Base-by-base conservation (phyloP, 2,888 invertebrate species). In the Erpobdella octoculata region DNA sequence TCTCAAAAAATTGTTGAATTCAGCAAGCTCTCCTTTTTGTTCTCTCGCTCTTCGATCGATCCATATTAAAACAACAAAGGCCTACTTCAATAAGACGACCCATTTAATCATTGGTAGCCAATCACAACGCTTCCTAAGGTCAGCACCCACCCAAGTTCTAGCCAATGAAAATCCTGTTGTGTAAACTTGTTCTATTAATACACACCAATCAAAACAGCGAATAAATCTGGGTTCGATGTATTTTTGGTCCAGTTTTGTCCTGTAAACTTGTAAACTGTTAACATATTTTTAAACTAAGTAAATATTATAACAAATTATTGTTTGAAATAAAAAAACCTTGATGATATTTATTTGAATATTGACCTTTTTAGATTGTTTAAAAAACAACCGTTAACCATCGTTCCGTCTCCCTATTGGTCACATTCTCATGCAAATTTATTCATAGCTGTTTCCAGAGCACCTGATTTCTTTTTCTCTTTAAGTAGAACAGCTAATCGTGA, bases 371-470 rank as follows among this genome's bases (percentile, higher is more conserved):
- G n/a, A n/a, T n/a, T n/a, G n/a, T n/a, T n/a, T n/a, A n/a, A n/a
- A n/a, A n/a, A n/a, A n/a, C n/a, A n/a, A n/a, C n/a, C n/a, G n/a
- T n/a, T n/a, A n/a, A n/a, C n/a, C n/a, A n/a, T n/a, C n/a, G n/a
- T n/a, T n/a, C 53, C 21, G 53, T 21, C 53, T 53, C 53, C n/a
- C 28, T 28, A 53, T 53, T 53, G 53, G 53, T 53, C 53, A n/a
- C 21, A 53, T 53, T 53, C 28, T 53, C 28, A 53, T 53, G 53
- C 53, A 53, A 53, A 53, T 53, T 53, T 53, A 53, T 53, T 53
- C 53, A 25, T 53, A 25, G 53, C 21, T 53, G 21, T 28, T 53
- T 25, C 53, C 21, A 28, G 53, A 53, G 28, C 53, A 53, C 53
- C 53, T 53, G 53, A 53, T 53, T 53, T 53, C 18, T n/a, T n/a